A percentile compares a stretch with the other conserved stretches of the same genome.
These are phyloP conservation scores for Pseudolaguvia tuberculata DNA, from an alignment of 2,113 vertebrate genomes.

Conservation along the genomic window DNA sequence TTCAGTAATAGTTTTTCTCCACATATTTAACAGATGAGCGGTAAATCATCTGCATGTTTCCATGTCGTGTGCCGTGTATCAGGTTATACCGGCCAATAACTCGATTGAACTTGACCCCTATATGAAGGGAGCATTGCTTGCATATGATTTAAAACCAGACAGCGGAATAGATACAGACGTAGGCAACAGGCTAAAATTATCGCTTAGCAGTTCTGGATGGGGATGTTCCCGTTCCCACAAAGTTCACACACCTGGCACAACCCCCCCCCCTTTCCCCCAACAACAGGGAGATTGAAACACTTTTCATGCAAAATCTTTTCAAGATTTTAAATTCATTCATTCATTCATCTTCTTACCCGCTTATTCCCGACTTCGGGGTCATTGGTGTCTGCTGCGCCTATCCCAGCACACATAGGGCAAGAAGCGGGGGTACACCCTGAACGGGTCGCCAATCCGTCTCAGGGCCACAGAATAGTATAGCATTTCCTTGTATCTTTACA, in stretches of 20 bases:
- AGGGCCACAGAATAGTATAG: not conserved
- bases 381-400: no score
- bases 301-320: not conserved
- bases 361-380: no score
- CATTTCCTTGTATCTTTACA: no score
- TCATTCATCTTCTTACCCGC: no score
- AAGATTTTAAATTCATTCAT: not conserved
- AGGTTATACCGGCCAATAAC: not conserved
- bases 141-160: constrained; percentile 1
- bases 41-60: not conserved
- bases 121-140: not conserved
- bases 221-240: constrained; percentile 25
- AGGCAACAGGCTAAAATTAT: constrained; percentile 33
- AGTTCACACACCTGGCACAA: constrained; percentile 11
- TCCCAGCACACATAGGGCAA: no score
- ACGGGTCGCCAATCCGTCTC: no score
- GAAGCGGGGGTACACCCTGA: no score
- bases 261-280: no score
- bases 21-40: not conserved
- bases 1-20: not conserved
- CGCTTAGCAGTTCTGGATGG: not conserved
- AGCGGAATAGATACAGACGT: constrained; percentile 4
- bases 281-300: not conserved
- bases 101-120: constrained; percentile 11
- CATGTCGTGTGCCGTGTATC: not conserved